A percentile compares a stretch with the other conserved stretches of the same genome.
Evolutionary conservation across 2,888 invertebrate species (phyloP).

Genomic region (Lithophane leautieri): DNA sequence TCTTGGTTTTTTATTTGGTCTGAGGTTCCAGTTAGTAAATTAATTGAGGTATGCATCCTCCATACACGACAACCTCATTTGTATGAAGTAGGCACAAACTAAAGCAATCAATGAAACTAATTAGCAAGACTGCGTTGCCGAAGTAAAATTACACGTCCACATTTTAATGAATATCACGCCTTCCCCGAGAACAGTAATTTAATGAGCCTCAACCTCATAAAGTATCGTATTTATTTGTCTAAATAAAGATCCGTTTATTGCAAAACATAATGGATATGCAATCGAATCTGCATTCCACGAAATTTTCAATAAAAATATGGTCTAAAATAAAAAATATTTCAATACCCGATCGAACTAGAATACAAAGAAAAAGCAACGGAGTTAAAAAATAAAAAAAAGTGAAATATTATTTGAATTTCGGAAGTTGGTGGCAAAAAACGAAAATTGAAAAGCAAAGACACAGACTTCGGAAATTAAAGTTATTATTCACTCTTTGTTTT

Average conservation of each 20-base stretch:
- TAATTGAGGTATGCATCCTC: neutral
- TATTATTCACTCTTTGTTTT: no score
- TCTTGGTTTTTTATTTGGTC: no score
- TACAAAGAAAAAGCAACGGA: no score
- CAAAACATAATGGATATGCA: conserved; percentile 10
- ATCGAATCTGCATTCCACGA: conserved; percentile 2
- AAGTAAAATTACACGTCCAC: conserved; percentile 8
- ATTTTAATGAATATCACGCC: conserved; percentile 28
- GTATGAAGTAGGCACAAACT: neutral
- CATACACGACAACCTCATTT: neutral
- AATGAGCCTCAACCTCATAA: conserved; percentile 16
- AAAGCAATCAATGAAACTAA: neutral
- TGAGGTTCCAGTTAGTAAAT: no score
- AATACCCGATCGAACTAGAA: neutral
- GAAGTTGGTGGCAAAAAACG: no score
- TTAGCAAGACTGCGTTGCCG: neutral
- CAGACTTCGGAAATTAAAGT: no score
- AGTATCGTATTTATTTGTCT: conserved; percentile 35
- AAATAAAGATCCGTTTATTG: conserved; percentile 5
- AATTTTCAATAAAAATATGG: neutral
- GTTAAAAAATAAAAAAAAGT: no score
- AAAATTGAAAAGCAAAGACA: no score
- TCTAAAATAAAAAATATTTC: neutral
- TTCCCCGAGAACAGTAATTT: neutral
- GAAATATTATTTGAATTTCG: no score